Conservation (phyloP, 2,888 invertebrate species). For the Athalia rosae region DNA sequence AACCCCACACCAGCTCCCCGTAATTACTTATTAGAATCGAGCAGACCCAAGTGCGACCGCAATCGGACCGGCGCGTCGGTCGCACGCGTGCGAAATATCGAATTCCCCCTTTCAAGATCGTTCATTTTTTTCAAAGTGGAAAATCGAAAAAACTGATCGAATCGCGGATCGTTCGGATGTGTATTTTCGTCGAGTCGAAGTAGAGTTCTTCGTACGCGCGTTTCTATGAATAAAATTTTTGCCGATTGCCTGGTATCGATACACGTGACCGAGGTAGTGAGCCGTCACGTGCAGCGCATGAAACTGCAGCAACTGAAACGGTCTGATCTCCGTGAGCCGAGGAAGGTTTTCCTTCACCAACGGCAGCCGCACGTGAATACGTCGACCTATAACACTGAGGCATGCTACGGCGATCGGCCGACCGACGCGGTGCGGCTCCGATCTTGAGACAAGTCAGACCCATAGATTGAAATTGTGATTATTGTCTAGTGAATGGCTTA, state of each 20-base stretch:
- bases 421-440: conserved; percentile 1
- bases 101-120: background rate
- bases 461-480: conserved; percentile 11
- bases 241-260: conserved; percentile 2
- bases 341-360: conserved; percentile 34
- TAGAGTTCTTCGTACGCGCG: no score
- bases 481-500: conserved; percentile 16
- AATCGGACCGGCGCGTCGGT: background rate
- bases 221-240: no score
- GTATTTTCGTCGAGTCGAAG: no score
- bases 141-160: no score
- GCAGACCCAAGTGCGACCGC: background rate
- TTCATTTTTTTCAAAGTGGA: background rate
- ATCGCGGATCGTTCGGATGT: no score
- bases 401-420: conserved; percentile 19
- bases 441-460: background rate
- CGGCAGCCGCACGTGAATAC: conserved; percentile 35
- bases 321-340: conserved; percentile 12
- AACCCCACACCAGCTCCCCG: background rate
- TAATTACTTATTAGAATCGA: conserved; percentile 41
- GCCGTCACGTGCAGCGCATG: conserved; percentile 28
- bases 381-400: conserved; percentile 35
- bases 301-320: background rate
- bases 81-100: conserved; percentile 8
- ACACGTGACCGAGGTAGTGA: conserved; percentile 20